phyloP scores from a whole-genome alignment of 2,113 vertebrate genomes.

The Meleagris gallopavo region DNA sequence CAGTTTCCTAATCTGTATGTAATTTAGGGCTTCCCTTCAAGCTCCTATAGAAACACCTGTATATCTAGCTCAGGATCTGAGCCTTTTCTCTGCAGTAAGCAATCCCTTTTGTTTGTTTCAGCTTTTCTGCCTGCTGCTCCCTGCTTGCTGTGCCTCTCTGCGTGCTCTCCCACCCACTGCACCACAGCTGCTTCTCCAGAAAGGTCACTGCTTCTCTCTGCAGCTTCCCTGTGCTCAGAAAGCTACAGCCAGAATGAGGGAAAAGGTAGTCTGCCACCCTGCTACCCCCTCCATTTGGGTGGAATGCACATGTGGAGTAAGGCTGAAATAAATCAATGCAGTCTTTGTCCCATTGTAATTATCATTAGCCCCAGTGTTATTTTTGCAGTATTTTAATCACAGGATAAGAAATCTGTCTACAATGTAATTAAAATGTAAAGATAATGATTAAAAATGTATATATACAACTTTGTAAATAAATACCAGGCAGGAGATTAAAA shows the following conservation, averaged over 20 bases:
- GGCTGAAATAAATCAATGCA: not conserved
- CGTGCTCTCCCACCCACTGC: not conserved
- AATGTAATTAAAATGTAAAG: not conserved
- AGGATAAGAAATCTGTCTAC: not conserved
- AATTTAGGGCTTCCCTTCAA: not conserved
- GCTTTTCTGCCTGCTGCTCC: not conserved
- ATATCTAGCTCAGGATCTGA: not conserved
- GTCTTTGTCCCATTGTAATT: not conserved
- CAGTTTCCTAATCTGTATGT: not conserved
- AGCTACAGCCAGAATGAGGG: not conserved
- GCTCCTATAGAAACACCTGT: not conserved
- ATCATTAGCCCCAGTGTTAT: not conserved
- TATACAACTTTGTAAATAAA: not conserved
- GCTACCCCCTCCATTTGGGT: not conserved
- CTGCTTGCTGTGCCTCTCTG: not conserved
- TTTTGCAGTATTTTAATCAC: not conserved
- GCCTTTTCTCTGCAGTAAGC: not conserved
- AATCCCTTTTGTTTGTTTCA: not conserved
- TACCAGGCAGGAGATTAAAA: not conserved
- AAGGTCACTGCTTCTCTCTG: not conserved
- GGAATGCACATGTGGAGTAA: rapidly evolving
- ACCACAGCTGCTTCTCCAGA: not conserved
- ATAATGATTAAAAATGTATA: not conserved
- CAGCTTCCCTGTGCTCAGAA: not conserved
- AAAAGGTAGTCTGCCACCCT: not conserved